Evolutionary conservation across 2,888 invertebrate genomes (phyloP).

Genomic region (Augochlorella aurata): DNA sequence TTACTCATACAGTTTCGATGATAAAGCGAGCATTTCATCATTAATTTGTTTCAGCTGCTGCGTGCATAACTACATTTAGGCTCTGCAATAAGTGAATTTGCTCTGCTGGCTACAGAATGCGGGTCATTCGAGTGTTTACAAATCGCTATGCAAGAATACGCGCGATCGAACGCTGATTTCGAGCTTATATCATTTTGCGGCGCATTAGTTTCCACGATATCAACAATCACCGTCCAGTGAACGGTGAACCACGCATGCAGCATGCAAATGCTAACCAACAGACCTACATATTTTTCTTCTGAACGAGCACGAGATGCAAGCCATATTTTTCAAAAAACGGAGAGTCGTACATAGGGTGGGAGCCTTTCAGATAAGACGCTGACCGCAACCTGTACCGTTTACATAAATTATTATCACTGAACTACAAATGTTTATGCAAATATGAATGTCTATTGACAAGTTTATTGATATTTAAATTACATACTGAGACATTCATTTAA

Average conservation of each 20-base stretch:
- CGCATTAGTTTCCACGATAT: constrained; percentile 46
- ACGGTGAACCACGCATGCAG: constrained; percentile 48
- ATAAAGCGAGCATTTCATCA: background rate
- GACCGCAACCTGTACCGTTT: background rate
- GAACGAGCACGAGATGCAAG: constrained; percentile 39
- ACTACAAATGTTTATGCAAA: background rate
- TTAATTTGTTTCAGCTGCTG: background rate
- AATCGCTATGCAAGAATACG: constrained; percentile 44
- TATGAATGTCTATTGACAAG: background rate
- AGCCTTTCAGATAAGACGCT: background rate
- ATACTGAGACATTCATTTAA: background rate
- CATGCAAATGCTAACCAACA: constrained; percentile 38
- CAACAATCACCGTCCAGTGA: constrained; percentile 56
- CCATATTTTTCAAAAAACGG: constrained; percentile 15
- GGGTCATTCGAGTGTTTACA: constrained; percentile 32
- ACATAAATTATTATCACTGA: background rate
- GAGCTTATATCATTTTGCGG: constrained; percentile 47
- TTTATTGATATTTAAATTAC: background rate
- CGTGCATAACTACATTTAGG: background rate
- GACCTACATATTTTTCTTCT: constrained; percentile 64
- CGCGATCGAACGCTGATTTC: constrained; percentile 18
- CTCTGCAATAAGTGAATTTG: constrained; percentile 28
- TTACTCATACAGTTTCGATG: background rate
- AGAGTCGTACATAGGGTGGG: background rate
- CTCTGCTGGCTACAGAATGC: constrained; percentile 20